A percentile compares a stretch with the other conserved stretches of the same genome.
These are phyloP conservation scores for Holothuria scabra DNA, from an alignment of 53 echinoderm and acorn worm genomes.

Conservation along the genomic window DNA sequence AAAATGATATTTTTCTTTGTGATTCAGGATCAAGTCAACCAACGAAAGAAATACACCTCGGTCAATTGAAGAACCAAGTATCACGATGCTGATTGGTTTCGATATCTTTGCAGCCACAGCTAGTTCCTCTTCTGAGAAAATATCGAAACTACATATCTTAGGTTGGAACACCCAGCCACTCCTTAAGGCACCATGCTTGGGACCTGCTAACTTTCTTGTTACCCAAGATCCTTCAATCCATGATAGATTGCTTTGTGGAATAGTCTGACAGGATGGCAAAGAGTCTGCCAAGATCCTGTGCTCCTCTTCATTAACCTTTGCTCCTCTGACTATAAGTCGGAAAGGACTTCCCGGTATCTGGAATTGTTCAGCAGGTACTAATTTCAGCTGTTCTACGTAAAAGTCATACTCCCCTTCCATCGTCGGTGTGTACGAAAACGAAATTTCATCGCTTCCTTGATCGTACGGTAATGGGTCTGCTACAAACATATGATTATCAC, in stretches of 20 bases:
- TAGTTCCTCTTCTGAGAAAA: not conserved
- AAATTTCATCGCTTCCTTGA: not conserved
- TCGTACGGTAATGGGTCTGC: not conserved
- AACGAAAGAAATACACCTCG: constrained; percentile 22
- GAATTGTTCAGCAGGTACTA: not conserved
- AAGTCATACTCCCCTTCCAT: constrained; percentile 7
- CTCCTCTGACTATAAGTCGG: not conserved
- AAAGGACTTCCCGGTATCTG: constrained; percentile 24
- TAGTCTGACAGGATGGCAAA: constrained; percentile 21
- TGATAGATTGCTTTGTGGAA: not conserved
- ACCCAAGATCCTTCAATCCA: constrained; percentile 14
- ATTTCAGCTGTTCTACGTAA: not conserved
- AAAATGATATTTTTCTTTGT: not conserved
- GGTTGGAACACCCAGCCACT: constrained; percentile 33
- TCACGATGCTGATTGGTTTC: not conserved
- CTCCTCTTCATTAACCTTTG: not conserved
- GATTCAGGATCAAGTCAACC: constrained; percentile 5
- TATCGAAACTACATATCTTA: constrained; percentile 11
- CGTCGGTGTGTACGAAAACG: constrained; percentile 2
- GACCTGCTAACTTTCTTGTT: not conserved
- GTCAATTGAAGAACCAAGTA: constrained; percentile 1
- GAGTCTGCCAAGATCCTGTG: not conserved
- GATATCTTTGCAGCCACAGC: not conserved
- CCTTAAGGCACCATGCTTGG: not conserved
- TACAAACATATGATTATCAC: not conserved